Evolutionary conservation across 2,888 invertebrate species (phyloP).

Genomic region (Phaonia tiefii): DNA sequence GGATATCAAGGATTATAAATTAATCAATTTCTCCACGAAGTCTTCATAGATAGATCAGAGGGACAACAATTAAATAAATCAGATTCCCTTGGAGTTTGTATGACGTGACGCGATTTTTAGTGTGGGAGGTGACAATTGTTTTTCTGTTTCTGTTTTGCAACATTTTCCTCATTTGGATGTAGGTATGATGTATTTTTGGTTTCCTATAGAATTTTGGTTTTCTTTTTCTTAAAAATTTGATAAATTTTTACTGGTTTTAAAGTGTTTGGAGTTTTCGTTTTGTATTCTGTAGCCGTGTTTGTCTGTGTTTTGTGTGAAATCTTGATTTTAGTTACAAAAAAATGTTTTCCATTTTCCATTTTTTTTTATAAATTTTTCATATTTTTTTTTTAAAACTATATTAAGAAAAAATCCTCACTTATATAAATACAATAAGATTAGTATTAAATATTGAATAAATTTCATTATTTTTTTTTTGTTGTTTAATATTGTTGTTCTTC

Average conservation of each 20-base stretch:
- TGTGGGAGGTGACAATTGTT: too few relatives aligned
- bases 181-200: conserved; percentile 17
- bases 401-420: conserved; percentile 61
- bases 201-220: conserved; percentile 37
- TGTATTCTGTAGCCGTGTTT: background rate
- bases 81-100: background rate
- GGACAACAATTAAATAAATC: conserved; percentile 22
- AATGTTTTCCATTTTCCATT: conserved; percentile 57
- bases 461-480: conserved; percentile 46
- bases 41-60: conserved; percentile 17
- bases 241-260: background rate
- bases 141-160: too few relatives aligned
- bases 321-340: conserved; percentile 58
- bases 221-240: conserved; percentile 3
- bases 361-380: conserved; percentile 50
- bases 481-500: conserved; percentile 30
- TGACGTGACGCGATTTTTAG: background rate
- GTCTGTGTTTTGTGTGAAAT: background rate
- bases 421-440: conserved; percentile 59
- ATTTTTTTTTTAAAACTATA: conserved; percentile 61
- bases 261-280: background rate
- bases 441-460: conserved; percentile 57
- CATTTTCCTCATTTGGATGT: background rate
- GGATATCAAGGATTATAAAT: conserved; percentile 60
- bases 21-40: conserved; percentile 48